Evolutionary conservation across 2,113 vertebrate species (phyloP).

Genomic region (Zeus faber): DNA sequence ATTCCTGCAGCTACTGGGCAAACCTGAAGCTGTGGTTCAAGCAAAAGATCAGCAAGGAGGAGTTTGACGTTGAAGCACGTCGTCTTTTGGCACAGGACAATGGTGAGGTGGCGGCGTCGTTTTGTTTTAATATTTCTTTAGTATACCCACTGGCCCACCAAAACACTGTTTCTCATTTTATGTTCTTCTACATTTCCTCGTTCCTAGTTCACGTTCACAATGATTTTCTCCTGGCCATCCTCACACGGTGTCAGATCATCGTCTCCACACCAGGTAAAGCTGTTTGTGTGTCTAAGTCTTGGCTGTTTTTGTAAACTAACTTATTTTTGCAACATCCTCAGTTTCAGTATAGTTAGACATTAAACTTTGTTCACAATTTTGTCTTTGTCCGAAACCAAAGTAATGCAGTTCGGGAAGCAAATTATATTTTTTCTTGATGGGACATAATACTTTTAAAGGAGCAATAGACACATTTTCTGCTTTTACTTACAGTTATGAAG

Average conservation of each 20-base stretch:
- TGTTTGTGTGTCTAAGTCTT: not conserved
- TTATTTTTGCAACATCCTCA: not conserved
- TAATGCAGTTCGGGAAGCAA: too few species aligned
- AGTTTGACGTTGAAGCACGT: conserved; percentile 94
- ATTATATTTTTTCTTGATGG: too few species aligned
- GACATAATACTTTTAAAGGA: too few species aligned
- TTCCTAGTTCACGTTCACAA: conserved; percentile 93
- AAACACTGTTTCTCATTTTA: not conserved
- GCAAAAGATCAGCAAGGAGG: conserved; percentile 98
- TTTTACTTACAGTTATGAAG: too few species aligned
- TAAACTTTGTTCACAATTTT: too few species aligned
- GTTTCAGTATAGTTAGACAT: too few species aligned
- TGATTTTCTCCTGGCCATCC: conserved; percentile 95
- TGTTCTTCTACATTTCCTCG: not conserved
- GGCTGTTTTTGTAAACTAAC: not conserved
- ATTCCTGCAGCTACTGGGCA: conserved; percentile 88
- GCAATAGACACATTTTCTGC: too few species aligned
- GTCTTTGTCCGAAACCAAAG: too few species aligned
- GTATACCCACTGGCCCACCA: too few species aligned
- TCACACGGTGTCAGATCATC: conserved; percentile 95
- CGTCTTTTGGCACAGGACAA: conserved; percentile 93
- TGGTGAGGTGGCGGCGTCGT: conserved; percentile 64
- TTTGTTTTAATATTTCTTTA: not conserved
- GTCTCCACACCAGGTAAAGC: conserved; percentile 92
- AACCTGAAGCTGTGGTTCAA: conserved; percentile 98